These are phyloP conservation scores for Andrena bicolor DNA, from an alignment of 2,888 invertebrate genomes.

Conservation along the genomic window DNA sequence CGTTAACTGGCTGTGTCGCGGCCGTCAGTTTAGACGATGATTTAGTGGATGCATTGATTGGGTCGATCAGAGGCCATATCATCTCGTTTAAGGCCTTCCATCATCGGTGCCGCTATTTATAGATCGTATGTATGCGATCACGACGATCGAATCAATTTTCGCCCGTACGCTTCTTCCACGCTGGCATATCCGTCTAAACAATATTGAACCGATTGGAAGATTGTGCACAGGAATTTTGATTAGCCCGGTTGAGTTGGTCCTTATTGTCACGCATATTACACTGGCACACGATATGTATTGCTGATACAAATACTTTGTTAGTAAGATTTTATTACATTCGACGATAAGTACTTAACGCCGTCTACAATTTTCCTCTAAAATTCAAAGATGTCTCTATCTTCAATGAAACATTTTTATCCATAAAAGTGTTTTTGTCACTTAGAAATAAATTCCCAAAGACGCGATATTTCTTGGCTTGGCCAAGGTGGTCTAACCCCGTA, in stretches of 20 bases:
- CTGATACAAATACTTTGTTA: background rate
- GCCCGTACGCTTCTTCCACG: conserved; percentile 63
- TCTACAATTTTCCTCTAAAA: no score
- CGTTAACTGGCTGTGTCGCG: conserved; percentile 81
- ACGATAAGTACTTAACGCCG: no score
- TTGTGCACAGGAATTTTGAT: conserved; percentile 58
- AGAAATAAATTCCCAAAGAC: no score
- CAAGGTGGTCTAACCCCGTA: no score
- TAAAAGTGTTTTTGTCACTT: no score
- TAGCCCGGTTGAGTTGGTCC: no score
- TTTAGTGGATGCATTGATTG: conserved; percentile 85
- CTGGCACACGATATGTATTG: background rate
- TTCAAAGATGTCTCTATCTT: no score
- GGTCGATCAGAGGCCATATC: conserved; percentile 84
- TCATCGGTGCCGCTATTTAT: conserved; percentile 84
- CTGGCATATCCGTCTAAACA: conserved; percentile 35
- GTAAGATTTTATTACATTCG: background rate
- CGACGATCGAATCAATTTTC: conserved; percentile 83
- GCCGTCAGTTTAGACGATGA: conserved; percentile 85
- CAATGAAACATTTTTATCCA: no score
- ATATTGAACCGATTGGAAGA: conserved; percentile 75
- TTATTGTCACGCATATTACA: no score
- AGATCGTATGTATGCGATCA: conserved; percentile 71
- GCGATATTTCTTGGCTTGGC: no score
- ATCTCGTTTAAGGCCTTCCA: conserved; percentile 84